These are phyloP conservation scores for Euura saliciscinereae DNA, from an alignment of 1,140 invertebrate species.

Conservation along the genomic window DNA sequence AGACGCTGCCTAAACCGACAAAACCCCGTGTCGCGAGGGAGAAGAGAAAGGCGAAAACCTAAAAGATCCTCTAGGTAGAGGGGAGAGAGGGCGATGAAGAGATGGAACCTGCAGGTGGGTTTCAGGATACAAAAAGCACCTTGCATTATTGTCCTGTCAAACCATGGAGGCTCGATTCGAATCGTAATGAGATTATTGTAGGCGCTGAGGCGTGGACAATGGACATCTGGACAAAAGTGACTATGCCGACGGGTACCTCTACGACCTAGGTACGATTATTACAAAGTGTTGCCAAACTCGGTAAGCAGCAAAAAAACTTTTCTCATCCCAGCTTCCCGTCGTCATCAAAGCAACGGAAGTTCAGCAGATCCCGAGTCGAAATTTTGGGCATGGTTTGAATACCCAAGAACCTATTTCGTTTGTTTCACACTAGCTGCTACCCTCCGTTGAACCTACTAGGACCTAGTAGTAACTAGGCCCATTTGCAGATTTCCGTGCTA, in stretches of 20 bases:
- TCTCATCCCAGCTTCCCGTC: slow-evolving; percentile 20
- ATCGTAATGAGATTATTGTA: slow-evolving; percentile 57
- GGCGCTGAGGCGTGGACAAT: slow-evolving; percentile 50
- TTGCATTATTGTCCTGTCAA: slow-evolving; percentile 52
- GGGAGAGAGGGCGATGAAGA: background rate
- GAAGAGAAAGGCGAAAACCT: background rate
- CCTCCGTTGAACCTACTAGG: too few species aligned
- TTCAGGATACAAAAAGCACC: slow-evolving; percentile 44
- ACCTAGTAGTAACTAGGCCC: too few species aligned
- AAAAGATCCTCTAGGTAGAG: slow-evolving; percentile 16
- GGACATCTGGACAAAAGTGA: slow-evolving; percentile 26
- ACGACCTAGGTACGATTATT: background rate
- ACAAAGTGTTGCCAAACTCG: background rate
- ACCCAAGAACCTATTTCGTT: too few species aligned
- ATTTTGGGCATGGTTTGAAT: too few species aligned
- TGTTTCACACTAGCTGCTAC: too few species aligned
- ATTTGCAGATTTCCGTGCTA: too few species aligned
- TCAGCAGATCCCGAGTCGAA: too few species aligned
- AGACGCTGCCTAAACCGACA: slow-evolving; percentile 23
- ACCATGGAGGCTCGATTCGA: slow-evolving; percentile 36
- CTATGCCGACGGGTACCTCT: slow-evolving; percentile 1
- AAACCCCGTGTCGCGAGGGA: slow-evolving; percentile 10
- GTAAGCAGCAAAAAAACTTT: background rate
- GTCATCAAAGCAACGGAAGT: background rate
- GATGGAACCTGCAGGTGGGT: slow-evolving; percentile 17